phyloP scores from a whole-genome alignment of 2,888 invertebrate species.

The Meteorus colon region DNA sequence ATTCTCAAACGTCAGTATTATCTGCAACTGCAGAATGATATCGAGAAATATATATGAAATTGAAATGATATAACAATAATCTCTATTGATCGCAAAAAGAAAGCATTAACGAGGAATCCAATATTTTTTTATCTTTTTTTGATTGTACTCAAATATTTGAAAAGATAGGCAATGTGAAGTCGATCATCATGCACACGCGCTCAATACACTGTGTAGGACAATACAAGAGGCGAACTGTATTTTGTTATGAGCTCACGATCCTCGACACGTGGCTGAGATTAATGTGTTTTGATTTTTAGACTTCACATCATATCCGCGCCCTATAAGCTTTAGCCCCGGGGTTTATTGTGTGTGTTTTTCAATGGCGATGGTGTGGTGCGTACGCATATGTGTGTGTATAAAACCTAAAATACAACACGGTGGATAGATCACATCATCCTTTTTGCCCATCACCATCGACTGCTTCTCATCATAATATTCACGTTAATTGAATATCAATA shows the following conservation, averaged over 20 bases:
- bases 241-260: slow-evolving; percentile 69
- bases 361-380: slow-evolving; percentile 34
- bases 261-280: slow-evolving; percentile 71
- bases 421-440: slow-evolving; percentile 13
- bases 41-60: no score
- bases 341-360: slow-evolving; percentile 54
- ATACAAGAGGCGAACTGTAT: slow-evolving; percentile 46
- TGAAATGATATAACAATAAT: no score
- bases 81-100: no score
- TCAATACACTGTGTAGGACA: slow-evolving; percentile 16
- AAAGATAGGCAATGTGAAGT: neutral
- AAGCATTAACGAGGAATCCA: neutral
- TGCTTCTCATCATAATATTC: neutral
- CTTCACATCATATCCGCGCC: slow-evolving; percentile 65
- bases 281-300: slow-evolving; percentile 74
- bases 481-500: neutral
- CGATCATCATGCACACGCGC: slow-evolving; percentile 10
- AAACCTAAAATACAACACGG: slow-evolving; percentile 5
- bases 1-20: no score
- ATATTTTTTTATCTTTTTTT: neutral
- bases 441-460: neutral
- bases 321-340: slow-evolving; percentile 58
- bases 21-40: no score
- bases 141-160: neutral
- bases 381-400: neutral